Evolutionary conservation across 2,888 invertebrate species (phyloP).

Genomic region (Imbricaverruca yamaguchii): DNA sequence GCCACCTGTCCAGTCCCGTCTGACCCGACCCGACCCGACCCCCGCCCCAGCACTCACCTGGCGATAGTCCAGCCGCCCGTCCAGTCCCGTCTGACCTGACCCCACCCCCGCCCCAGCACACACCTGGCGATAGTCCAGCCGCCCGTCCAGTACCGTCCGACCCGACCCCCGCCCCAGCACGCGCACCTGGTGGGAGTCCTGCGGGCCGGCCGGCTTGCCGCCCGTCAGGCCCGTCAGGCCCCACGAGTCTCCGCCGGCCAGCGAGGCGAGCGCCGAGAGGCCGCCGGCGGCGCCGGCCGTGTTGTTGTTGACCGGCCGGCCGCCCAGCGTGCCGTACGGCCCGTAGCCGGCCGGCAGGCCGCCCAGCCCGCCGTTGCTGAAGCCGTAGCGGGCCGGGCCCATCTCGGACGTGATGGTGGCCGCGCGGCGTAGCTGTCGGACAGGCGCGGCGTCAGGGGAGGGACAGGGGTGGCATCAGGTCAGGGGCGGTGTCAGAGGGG

Average conservation of each 20-base stretch:
- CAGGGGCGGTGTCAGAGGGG: no score
- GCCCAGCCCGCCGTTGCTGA: neutral
- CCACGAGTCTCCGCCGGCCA: conserved; percentile 1
- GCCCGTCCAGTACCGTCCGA: neutral
- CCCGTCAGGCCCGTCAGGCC: neutral
- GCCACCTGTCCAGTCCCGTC: no score
- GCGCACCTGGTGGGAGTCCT: neutral
- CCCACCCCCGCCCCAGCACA: no score
- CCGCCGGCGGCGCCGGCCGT: neutral
- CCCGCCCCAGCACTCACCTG: no score
- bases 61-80: no score
- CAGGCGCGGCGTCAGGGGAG: no score
- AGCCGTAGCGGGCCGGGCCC: neutral
- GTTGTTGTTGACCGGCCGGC: conserved; percentile 1
- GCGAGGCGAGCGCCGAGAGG: neutral
- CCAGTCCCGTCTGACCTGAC: no score
- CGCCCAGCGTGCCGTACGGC: neutral
- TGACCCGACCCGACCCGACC: no score
- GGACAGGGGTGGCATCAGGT: no score
- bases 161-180: no score
- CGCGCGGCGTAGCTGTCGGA: conserved; percentile 1
- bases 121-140: neutral
- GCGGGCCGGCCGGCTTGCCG: neutral
- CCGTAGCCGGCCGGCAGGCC: conserved; percentile 15
- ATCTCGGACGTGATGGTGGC: neutral